phyloP scores from a whole-genome alignment of 2,888 invertebrate genomes.

The Saturnia pavonia region DNA sequence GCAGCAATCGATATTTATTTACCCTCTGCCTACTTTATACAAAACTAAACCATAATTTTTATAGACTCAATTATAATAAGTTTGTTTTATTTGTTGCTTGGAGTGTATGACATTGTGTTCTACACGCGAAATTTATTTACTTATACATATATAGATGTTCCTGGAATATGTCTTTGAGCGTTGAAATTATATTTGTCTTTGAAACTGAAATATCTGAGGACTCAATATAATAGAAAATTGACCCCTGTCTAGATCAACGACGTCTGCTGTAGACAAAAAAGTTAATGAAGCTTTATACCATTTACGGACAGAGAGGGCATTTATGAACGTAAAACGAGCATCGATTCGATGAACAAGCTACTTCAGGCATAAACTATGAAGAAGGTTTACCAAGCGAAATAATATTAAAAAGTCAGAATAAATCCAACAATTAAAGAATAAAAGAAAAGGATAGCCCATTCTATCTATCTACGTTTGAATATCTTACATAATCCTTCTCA shows the following conservation, averaged over 20 bases:
- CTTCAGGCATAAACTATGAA: not conserved
- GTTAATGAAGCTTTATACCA: not conserved
- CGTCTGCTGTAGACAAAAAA: not conserved
- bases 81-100: not conserved
- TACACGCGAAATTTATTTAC: no score
- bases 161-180: no score
- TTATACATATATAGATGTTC: no score
- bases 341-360: not conserved
- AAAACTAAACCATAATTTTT: no score
- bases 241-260: constrained; percentile 2
- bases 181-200: no score
- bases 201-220: not conserved
- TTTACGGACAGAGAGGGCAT: not conserved
- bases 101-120: not conserved
- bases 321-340: not conserved
- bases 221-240: not conserved
- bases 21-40: not conserved
- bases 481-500: constrained; percentile 65
- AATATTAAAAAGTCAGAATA: constrained; percentile 6
- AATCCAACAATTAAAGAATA: constrained; percentile 2
- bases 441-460: constrained; percentile 44
- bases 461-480: constrained; percentile 44
- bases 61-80: no score
- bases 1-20: no score
- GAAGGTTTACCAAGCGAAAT: not conserved